Percentiles rank a stretch among this genome's conserved stretches.
These are phyloP conservation scores for Acleris literana DNA, from an alignment of 2,888 invertebrate genomes.

Conservation along the genomic window DNA sequence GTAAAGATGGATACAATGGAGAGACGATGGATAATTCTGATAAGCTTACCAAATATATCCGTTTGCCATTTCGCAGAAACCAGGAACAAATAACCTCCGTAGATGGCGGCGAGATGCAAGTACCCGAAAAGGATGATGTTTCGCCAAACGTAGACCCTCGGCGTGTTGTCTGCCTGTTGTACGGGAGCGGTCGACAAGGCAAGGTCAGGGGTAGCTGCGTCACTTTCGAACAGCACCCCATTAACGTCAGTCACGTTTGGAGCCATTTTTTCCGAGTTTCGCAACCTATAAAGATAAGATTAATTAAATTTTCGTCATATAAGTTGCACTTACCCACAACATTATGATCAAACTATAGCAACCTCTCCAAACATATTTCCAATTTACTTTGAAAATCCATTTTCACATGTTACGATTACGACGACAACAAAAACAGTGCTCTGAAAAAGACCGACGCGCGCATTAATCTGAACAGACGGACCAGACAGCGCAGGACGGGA, in stretches of 20 bases:
- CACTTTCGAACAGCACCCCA: conserved; percentile 76
- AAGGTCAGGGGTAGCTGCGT: conserved; percentile 74
- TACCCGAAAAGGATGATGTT: conserved; percentile 91
- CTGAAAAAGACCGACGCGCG: conserved; percentile 22
- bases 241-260: conserved; percentile 73
- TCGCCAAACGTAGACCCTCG: conserved; percentile 89
- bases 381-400: conserved; percentile 51
- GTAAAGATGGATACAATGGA: no score
- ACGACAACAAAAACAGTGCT: conserved; percentile 32
- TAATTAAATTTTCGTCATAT: conserved; percentile 3
- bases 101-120: conserved; percentile 89
- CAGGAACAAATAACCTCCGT: conserved; percentile 89
- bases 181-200: conserved; percentile 66
- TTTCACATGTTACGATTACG: conserved; percentile 31
- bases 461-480: not conserved
- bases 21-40: conserved; percentile 8
- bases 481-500: conserved; percentile 10
- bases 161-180: conserved; percentile 81
- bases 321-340: not conserved
- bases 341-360: conserved; percentile 30
- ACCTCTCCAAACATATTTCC: conserved; percentile 46
- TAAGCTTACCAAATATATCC: conserved; percentile 86
- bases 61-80: conserved; percentile 90
- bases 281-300: conserved; percentile 45
- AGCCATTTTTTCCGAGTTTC: conserved; percentile 61